phyloP scores from a whole-genome alignment of 2,797 vertebrate genomes.

The Lepus townsendii region DNA sequence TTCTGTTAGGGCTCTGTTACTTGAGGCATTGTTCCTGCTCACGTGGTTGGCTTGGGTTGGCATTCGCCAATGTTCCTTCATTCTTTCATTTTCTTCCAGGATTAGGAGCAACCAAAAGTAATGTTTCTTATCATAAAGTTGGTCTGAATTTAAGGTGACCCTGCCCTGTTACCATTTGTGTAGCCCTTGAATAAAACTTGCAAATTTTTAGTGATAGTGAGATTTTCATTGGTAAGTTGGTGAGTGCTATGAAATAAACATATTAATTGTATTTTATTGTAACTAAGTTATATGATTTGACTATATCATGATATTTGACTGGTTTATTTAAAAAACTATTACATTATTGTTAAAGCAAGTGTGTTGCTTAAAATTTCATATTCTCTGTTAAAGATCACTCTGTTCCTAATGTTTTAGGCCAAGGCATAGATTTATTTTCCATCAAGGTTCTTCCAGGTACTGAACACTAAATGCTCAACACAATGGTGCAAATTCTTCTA shows the following conservation, averaged over 20 bases:
- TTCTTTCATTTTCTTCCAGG: neutral
- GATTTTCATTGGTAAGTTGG: neutral
- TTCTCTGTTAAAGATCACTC: neutral
- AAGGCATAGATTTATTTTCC: neutral
- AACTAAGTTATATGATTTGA: neutral
- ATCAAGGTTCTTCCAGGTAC: neutral
- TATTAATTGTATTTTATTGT: neutral
- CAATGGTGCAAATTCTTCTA: slow-evolving; percentile 62
- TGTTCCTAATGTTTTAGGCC: neutral
- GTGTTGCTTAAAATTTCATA: neutral
- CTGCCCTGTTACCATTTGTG: neutral
- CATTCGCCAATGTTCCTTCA: neutral
- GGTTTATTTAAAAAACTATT: neutral
- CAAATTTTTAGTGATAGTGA: neutral
- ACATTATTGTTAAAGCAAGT: neutral
- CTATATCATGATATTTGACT: neutral
- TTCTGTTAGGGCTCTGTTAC: neutral
- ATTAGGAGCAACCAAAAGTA: neutral
- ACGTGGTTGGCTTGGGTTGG: neutral
- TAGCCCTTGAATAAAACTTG: neutral
- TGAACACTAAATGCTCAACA: neutral
- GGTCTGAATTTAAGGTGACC: neutral
- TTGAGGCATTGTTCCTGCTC: neutral
- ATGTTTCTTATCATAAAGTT: neutral
- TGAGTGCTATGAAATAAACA: neutral